phyloP scores from a whole-genome alignment of 2,888 invertebrate genomes.

The Dichetophora obliterata region DNA sequence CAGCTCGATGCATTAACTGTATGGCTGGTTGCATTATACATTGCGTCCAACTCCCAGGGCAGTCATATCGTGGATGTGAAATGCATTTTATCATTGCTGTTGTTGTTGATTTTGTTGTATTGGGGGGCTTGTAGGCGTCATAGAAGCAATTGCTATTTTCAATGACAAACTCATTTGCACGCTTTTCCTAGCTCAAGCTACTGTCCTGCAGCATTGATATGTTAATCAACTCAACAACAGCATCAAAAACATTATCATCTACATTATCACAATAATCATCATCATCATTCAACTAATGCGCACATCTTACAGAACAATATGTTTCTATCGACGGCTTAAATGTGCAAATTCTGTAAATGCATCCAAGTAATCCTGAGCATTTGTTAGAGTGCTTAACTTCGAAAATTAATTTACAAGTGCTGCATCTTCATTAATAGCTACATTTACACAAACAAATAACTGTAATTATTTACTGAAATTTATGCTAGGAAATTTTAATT shows the following conservation, averaged over 20 bases:
- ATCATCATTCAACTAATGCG: neutral
- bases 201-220: constrained; percentile 6
- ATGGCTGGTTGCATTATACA: neutral
- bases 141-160: neutral
- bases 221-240: constrained; percentile 17
- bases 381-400: neutral
- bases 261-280: neutral
- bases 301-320: neutral
- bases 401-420: constrained; percentile 23
- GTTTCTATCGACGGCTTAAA: neutral
- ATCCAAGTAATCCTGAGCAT: neutral
- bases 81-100: constrained; percentile 32
- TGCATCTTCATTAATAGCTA: constrained; percentile 35
- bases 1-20: constrained; percentile 13
- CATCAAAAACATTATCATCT: constrained; percentile 4
- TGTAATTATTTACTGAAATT: no score
- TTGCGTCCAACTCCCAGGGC: neutral
- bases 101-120: constrained; percentile 48
- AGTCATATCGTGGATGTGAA: neutral
- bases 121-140: neutral
- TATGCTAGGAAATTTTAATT: no score
- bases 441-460: neutral
- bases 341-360: constrained; percentile 30
- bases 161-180: neutral
- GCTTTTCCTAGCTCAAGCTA: neutral